These are phyloP conservation scores for Arctopsyche grandis DNA, from an alignment of 1,140 invertebrate species.

Conservation along the genomic window DNA sequence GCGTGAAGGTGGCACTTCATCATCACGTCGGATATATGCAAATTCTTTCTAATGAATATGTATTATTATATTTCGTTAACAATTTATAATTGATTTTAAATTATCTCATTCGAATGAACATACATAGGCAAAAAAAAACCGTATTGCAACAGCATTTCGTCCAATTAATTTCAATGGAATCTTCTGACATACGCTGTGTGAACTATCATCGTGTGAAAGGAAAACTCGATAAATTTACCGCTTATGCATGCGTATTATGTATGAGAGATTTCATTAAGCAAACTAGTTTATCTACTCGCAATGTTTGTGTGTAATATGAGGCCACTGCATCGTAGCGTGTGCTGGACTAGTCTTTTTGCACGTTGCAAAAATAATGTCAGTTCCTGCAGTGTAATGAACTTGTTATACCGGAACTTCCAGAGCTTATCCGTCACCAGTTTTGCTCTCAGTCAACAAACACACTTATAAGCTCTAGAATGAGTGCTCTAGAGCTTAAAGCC, in stretches of 20 bases:
- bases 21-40: too few relatives aligned
- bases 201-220: background rate
- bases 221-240: slow-evolving; percentile 14
- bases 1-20: too few relatives aligned
- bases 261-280: background rate
- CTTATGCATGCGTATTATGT: background rate
- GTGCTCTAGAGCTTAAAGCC: too few relatives aligned
- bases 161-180: background rate
- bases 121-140: background rate
- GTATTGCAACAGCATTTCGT: background rate
- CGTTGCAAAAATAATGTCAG: background rate
- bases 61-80: too few relatives aligned
- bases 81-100: slow-evolving; percentile 2
- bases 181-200: background rate
- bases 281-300: slow-evolving; percentile 12
- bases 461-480: too few relatives aligned
- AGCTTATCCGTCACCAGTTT: background rate
- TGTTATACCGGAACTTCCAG: slow-evolving; percentile 8
- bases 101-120: slow-evolving; percentile 1
- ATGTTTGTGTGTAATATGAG: slow-evolving; percentile 14
- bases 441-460: too few relatives aligned
- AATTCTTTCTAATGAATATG: too few relatives aligned
- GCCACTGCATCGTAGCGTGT: background rate
- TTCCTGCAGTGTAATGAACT: background rate
- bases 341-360: slow-evolving; percentile 4